These are phyloP conservation scores for Gobiocypris rarus DNA, from an alignment of 2,113 vertebrate genomes.

Conservation along the genomic window DNA sequence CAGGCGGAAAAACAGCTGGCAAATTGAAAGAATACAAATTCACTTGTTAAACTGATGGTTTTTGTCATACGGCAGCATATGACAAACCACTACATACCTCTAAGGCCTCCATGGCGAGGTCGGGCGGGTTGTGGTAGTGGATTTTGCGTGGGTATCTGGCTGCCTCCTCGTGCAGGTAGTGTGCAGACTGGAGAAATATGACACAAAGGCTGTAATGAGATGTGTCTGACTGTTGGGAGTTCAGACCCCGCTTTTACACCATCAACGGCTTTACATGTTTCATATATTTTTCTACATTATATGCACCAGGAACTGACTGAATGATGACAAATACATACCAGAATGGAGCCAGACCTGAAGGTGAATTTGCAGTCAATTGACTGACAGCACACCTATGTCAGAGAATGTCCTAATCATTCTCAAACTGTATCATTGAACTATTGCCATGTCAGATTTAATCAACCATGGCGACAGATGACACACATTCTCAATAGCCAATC, in stretches of 20 bases:
- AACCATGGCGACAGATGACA: background rate
- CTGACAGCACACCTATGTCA: background rate
- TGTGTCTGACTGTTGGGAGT: background rate
- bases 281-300: background rate
- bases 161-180: constrained; percentile 94
- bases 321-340: background rate
- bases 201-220: background rate
- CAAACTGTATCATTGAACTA: constrained; percentile 7
- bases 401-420: background rate
- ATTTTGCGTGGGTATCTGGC: constrained; percentile 97
- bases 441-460: background rate
- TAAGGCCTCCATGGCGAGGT: constrained; percentile 95
- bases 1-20: constrained; percentile 91
- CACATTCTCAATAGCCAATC: background rate
- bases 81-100: constrained; percentile 80
- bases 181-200: constrained; percentile 75
- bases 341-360: background rate
- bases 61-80: background rate
- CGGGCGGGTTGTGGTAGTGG: constrained; percentile 97
- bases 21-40: too few species aligned
- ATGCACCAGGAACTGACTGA: background rate
- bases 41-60: background rate
- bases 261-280: background rate
- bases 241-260: background rate
- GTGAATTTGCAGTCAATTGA: background rate